Evolutionary conservation across 2,113 vertebrate genomes (phyloP).

Genomic region (Dipodomys merriami): DNA sequence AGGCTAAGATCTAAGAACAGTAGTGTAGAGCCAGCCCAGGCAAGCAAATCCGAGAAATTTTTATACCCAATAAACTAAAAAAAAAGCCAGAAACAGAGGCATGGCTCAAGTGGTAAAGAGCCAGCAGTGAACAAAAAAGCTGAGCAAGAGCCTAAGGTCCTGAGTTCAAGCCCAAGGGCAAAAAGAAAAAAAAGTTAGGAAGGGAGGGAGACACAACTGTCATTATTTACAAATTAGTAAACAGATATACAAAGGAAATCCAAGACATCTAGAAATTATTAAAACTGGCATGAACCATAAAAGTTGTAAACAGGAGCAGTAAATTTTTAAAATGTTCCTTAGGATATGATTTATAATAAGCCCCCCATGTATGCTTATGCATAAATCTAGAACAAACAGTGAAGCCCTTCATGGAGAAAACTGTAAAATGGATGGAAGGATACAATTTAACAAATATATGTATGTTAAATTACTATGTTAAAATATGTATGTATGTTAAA

Average conservation of each 20-base stretch:
- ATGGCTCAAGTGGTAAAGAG: no score
- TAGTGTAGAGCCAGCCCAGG: no score
- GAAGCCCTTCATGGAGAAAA: not conserved
- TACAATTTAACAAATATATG: not conserved
- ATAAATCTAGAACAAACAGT: not conserved
- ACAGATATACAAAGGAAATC: not conserved
- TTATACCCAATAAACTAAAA: no score
- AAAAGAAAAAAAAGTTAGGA: no score
- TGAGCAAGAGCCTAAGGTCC: no score
- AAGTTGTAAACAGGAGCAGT: not conserved
- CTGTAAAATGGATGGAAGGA: not conserved
- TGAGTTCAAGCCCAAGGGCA: no score
- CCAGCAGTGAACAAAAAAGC: no score
- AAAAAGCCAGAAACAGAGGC: no score
- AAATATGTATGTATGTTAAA: no score
- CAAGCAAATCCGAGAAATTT: no score
- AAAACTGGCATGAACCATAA: not conserved
- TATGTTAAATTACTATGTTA: no score
- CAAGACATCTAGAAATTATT: not conserved
- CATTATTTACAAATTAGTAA: not conserved
- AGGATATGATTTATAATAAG: not conserved
- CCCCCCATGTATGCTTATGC: not conserved
- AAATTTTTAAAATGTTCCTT: not conserved
- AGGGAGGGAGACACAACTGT: not conserved
- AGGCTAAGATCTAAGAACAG: no score